phyloP scores from a whole-genome alignment of 2,888 invertebrate species.

The Pomacea canaliculata region DNA sequence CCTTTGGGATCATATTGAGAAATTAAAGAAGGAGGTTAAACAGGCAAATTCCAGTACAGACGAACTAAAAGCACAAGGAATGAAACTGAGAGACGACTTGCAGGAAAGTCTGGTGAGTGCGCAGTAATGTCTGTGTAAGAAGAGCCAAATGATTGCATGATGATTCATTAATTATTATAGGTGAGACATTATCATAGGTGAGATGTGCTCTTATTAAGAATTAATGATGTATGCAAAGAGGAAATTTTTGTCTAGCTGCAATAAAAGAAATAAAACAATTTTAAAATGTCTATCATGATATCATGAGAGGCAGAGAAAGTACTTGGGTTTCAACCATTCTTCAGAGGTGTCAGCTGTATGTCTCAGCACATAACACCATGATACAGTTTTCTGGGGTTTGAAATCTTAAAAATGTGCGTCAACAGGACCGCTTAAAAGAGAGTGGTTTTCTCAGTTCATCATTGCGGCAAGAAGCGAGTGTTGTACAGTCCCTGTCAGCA shows the following conservation, averaged over 20 bases:
- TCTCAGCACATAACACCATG: no score
- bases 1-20: conserved; percentile 51
- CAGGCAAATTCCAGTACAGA: conserved; percentile 47
- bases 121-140: background rate
- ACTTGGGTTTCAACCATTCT: no score
- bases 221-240: no score
- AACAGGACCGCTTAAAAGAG: conserved; percentile 57
- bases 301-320: no score
- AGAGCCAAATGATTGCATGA: background rate
- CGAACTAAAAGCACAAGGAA: conserved; percentile 49
- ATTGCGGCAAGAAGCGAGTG: conserved; percentile 62
- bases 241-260: no score
- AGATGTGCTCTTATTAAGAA: no score
- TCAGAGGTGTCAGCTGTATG: no score
- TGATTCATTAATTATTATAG: background rate
- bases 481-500: conserved; percentile 51
- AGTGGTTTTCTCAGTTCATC: conserved; percentile 53
- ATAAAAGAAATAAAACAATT: no score
- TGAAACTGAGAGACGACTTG: conserved; percentile 57
- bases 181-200: background rate
- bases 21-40: conserved; percentile 55
- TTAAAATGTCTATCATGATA: no score
- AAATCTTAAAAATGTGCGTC: no score
- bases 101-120: conserved; percentile 56
- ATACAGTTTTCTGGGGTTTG: no score